Conservation (phyloP, 2,888 invertebrate genomes). For the Pyrocoelia pectoralis region DNA sequence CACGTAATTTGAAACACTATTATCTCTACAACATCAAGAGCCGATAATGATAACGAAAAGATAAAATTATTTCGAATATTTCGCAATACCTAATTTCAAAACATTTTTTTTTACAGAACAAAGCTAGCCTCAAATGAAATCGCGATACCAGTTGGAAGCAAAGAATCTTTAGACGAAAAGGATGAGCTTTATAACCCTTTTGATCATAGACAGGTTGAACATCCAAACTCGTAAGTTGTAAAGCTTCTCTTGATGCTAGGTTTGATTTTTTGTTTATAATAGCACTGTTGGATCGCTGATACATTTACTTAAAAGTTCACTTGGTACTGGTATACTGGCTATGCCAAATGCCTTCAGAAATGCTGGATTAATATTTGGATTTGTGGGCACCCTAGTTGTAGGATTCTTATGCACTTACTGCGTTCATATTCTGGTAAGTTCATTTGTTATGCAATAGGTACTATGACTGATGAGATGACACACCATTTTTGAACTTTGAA, state of each 20-base stretch:
- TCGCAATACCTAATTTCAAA: too few relatives aligned
- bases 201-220: constrained; percentile 72
- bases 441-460: too few relatives aligned
- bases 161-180: constrained; percentile 59
- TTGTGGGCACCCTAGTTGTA: constrained; percentile 83
- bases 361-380: constrained; percentile 85
- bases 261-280: constrained; percentile 50
- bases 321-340: constrained; percentile 94
- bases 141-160: constrained; percentile 45
- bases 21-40: too few relatives aligned
- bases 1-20: too few relatives aligned
- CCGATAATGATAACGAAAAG: too few relatives aligned
- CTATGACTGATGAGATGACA: too few relatives aligned
- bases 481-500: too few relatives aligned
- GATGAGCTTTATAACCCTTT: constrained; percentile 73
- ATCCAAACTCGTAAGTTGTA: constrained; percentile 71
- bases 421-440: constrained; percentile 86
- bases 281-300: constrained; percentile 86
- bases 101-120: constrained; percentile 43
- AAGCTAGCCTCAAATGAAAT: constrained; percentile 48
- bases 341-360: constrained; percentile 95
- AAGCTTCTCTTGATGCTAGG: background rate
- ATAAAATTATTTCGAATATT: too few relatives aligned
- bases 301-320: constrained; percentile 92
- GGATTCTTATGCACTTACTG: constrained; percentile 93